phyloP scores from a whole-genome alignment of 2,113 vertebrate species.

The Myxocyprinus asiaticus region DNA sequence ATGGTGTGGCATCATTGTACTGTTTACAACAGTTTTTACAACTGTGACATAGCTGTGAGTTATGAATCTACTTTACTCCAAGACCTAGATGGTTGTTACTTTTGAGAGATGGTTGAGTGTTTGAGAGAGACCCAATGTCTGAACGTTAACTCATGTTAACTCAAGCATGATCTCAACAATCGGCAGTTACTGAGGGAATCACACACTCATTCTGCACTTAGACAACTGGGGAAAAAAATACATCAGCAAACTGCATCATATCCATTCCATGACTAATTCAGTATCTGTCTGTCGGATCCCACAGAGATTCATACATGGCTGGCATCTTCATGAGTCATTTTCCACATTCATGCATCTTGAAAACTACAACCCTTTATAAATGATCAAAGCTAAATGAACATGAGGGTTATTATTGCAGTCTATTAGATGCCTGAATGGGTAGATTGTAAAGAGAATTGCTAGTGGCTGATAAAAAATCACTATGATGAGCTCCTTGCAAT shows the following conservation, averaged over 20 bases:
- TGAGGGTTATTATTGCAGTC: constrained; percentile 15
- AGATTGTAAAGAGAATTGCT: not conserved
- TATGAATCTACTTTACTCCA: too few species aligned
- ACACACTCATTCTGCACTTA: not conserved
- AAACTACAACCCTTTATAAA: constrained; percentile 14
- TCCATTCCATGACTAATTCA: not conserved
- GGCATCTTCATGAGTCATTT: constrained; percentile 27
- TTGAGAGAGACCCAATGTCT: too few species aligned
- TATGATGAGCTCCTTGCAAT: not conserved
- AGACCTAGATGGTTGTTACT: too few species aligned
- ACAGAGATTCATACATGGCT: constrained; percentile 27
- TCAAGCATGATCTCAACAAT: not conserved
- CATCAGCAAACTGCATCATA: too few species aligned
- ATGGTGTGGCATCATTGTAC: too few species aligned
- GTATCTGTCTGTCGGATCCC: constrained; percentile 3
- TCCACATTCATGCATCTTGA: constrained; percentile 6
- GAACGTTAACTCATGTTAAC: not conserved
- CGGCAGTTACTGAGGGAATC: not conserved
- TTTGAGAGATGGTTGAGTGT: too few species aligned
- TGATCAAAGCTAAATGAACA: constrained; percentile 35
- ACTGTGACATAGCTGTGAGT: too few species aligned
- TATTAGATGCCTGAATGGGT: constrained; percentile 12
- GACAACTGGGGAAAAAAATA: not conserved
- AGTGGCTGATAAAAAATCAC: not conserved
- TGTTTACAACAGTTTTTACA: too few species aligned